phyloP scores from a whole-genome alignment of 2,888 invertebrate genomes.

The Ophion obscuratus region DNA sequence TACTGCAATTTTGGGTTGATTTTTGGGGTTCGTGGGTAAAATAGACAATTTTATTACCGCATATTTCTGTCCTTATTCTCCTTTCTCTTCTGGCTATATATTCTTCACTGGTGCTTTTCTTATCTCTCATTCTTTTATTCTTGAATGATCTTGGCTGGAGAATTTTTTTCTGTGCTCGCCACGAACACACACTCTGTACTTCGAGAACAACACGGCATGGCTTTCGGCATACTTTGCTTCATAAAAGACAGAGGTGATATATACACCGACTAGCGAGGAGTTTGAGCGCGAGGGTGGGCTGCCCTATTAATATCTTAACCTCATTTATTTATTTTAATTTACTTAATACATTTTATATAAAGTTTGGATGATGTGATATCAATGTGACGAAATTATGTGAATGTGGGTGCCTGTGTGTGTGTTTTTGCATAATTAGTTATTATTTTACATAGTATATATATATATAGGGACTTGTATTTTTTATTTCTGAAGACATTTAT shows the following conservation, averaged over 20 bases:
- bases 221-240: constrained; percentile 78
- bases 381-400: constrained; percentile 10
- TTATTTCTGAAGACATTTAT: background rate
- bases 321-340: constrained; percentile 45
- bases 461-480: background rate
- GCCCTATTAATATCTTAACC: constrained; percentile 74
- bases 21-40: background rate
- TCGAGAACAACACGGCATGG: constrained; percentile 76
- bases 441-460: constrained; percentile 24
- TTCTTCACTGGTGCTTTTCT: constrained; percentile 45
- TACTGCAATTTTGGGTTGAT: background rate
- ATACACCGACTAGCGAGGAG: constrained; percentile 77
- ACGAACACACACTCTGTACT: constrained; percentile 68
- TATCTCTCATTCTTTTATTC: constrained; percentile 45
- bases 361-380: constrained; percentile 27
- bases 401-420: constrained; percentile 8
- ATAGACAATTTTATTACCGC: constrained; percentile 10
- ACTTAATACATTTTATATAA: constrained; percentile 43
- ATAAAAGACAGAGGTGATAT: constrained; percentile 12
- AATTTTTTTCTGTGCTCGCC: constrained; percentile 61
- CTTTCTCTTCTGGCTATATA: constrained; percentile 70
- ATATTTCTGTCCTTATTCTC: constrained; percentile 59
- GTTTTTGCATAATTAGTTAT: constrained; percentile 17
- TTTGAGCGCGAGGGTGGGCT: constrained; percentile 83
- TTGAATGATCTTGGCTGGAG: constrained; percentile 44